Conservation (phyloP, 2,888 invertebrate genomes). For the Dastarcus helophoroides region DNA sequence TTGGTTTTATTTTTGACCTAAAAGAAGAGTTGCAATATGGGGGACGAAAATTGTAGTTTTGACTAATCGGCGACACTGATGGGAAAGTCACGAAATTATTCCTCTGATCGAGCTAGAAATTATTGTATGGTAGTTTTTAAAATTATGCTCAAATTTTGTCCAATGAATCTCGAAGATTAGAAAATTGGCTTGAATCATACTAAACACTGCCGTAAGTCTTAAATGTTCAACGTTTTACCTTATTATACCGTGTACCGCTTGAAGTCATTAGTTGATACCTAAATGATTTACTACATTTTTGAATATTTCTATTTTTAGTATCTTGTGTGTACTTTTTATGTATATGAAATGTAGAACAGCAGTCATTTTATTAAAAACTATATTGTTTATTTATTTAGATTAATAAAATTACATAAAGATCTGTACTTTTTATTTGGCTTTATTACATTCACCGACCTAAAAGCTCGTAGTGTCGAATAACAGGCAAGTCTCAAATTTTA, state of each 20-base stretch:
- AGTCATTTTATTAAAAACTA: slow-evolving; percentile 23
- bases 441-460: neutral
- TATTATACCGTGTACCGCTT: slow-evolving; percentile 5
- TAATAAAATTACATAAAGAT: slow-evolving; percentile 10
- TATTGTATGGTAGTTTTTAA: slow-evolving; percentile 7
- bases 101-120: too few relatives aligned
- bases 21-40: too few relatives aligned
- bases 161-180: slow-evolving; percentile 18
- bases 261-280: too few relatives aligned
- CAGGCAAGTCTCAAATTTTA: too few relatives aligned
- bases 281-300: neutral
- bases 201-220: slow-evolving; percentile 34
- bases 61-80: too few relatives aligned
- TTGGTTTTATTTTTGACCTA: too few relatives aligned
- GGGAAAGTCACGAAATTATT: too few relatives aligned
- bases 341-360: slow-evolving; percentile 16
- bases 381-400: slow-evolving; percentile 24
- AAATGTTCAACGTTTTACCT: slow-evolving; percentile 21
- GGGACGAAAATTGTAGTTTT: too few relatives aligned
- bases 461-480: too few relatives aligned
- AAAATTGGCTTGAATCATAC: slow-evolving; percentile 31
- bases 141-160: slow-evolving; percentile 27
- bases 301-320: slow-evolving; percentile 14
- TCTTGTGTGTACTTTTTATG: slow-evolving; percentile 20
- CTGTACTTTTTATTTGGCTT: slow-evolving; percentile 3